These are phyloP conservation scores for Sinopyrophorus schimmeli DNA, from an alignment of 2,888 invertebrate genomes.

Conservation along the genomic window DNA sequence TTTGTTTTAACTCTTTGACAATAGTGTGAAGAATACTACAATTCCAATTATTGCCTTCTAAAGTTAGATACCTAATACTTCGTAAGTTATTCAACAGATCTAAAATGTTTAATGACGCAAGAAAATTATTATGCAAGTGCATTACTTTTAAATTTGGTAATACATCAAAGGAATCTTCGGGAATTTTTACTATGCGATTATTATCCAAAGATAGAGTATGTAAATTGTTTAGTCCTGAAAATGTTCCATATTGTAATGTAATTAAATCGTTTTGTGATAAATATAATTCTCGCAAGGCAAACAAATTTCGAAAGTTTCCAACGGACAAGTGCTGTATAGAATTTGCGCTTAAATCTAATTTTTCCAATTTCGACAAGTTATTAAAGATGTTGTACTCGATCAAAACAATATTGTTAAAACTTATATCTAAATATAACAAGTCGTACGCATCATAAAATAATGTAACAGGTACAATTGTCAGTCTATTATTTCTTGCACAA, in stretches of 20 bases:
- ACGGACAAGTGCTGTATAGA: conserved; percentile 7
- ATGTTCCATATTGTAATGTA: conserved; percentile 20
- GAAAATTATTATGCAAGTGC: conserved; percentile 13
- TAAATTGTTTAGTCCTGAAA: conserved; percentile 23
- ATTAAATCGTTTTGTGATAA: conserved; percentile 16
- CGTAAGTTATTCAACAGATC: conserved; percentile 11
- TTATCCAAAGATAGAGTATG: conserved; percentile 12
- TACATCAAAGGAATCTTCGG: conserved; percentile 23
- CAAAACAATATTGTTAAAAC: conserved; percentile 15
- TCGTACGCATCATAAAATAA: conserved; percentile 4
- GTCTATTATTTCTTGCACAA: conserved; percentile 2
- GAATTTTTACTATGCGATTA: conserved; percentile 12
- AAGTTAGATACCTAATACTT: neutral
- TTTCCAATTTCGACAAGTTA: conserved; percentile 15
- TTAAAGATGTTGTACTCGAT: conserved; percentile 20
- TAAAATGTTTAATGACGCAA: conserved; percentile 4
- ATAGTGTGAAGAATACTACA: conserved; percentile 17
- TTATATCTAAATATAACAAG: conserved; percentile 22
- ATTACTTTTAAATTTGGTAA: conserved; percentile 16
- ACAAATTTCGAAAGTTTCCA: conserved; percentile 13
- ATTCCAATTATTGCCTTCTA: conserved; percentile 15
- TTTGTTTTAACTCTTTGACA: conserved; percentile 7
- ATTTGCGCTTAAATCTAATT: conserved; percentile 20
- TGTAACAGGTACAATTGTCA: conserved; percentile 4
- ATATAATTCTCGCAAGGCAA: conserved; percentile 8